A percentile compares a stretch with the other conserved stretches of the same genome.
Evolutionary conservation across 2,797 vertebrate species (phyloP).

Genomic region (Chromobotia macracanthus): DNA sequence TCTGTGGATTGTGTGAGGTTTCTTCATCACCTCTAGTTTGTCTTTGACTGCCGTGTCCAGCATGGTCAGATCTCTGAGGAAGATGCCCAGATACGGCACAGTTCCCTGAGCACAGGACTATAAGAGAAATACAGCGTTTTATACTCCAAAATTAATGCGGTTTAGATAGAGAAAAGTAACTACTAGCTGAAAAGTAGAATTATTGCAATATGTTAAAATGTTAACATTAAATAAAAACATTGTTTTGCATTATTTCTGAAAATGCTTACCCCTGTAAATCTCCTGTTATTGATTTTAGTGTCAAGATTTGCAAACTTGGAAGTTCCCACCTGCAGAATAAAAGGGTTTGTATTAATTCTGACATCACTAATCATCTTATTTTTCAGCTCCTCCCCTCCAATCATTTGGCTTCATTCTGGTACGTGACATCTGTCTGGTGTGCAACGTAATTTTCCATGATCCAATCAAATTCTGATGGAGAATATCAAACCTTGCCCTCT

Average conservation of each 20-base stretch:
- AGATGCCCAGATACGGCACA: slow-evolving; percentile 92
- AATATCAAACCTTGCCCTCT: not conserved
- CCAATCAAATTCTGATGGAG: not conserved
- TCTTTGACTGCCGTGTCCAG: slow-evolving; percentile 90
- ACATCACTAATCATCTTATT: not conserved
- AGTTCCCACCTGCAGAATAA: slow-evolving; percentile 76
- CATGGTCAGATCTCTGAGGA: slow-evolving; percentile 92
- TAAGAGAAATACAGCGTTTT: not conserved
- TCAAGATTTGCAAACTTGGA: slow-evolving; percentile 75
- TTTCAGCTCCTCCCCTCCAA: not conserved
- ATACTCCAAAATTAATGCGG: not conserved
- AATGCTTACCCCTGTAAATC: slow-evolving; percentile 61
- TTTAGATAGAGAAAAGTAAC: not conserved
- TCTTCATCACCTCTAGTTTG: slow-evolving; percentile 80
- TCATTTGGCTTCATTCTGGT: not conserved
- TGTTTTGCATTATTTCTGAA: slow-evolving; percentile 37
- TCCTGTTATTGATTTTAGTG: slow-evolving; percentile 72
- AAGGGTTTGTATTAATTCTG: slow-evolving; percentile 22
- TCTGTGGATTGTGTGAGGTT: not conserved
- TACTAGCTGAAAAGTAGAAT: not conserved
- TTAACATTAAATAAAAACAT: not conserved
- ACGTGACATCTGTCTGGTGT: not conserved
- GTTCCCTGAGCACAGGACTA: slow-evolving; percentile 81
- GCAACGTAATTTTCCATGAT: not conserved
- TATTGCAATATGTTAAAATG: not conserved